phyloP scores from a whole-genome alignment of 1,140 invertebrate species.

The Mycetomoellerius zeteki region DNA sequence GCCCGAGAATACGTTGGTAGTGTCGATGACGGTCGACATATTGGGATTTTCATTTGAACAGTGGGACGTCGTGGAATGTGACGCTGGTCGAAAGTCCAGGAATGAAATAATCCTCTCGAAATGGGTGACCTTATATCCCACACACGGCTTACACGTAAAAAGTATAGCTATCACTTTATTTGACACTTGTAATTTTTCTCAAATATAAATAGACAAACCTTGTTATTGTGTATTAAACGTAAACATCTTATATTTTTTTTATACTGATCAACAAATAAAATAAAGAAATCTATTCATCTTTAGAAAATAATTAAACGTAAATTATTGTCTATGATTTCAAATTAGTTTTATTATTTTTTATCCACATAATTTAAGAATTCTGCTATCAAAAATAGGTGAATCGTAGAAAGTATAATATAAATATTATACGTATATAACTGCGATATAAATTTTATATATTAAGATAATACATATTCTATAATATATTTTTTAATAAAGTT shows the following conservation, averaged over 20 bases:
- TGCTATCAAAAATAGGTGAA: neutral
- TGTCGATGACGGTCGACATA: constrained; percentile 68
- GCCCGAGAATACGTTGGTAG: constrained; percentile 66
- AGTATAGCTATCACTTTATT: constrained; percentile 15
- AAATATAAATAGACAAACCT: neutral
- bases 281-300: neutral
- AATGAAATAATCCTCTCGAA: constrained; percentile 70
- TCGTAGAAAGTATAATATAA: neutral
- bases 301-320: neutral
- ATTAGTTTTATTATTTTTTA: neutral
- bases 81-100: constrained; percentile 66
- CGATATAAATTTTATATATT: neutral
- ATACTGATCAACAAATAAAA: neutral
- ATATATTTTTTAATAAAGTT: neutral
- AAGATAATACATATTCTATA: constrained; percentile 29
- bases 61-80: constrained; percentile 71
- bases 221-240: neutral
- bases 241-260: neutral
- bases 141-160: neutral
- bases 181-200: neutral
- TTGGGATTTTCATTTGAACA: constrained; percentile 77
- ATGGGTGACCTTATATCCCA: constrained; percentile 52
- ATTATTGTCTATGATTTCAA: neutral
- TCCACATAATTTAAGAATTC: neutral
- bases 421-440: too few relatives aligned